A percentile compares a stretch with the other conserved stretches of the same genome.
phyloP scores from a whole-genome alignment of 2,797 vertebrate genomes.

The Sebastes hubbsi region DNA sequence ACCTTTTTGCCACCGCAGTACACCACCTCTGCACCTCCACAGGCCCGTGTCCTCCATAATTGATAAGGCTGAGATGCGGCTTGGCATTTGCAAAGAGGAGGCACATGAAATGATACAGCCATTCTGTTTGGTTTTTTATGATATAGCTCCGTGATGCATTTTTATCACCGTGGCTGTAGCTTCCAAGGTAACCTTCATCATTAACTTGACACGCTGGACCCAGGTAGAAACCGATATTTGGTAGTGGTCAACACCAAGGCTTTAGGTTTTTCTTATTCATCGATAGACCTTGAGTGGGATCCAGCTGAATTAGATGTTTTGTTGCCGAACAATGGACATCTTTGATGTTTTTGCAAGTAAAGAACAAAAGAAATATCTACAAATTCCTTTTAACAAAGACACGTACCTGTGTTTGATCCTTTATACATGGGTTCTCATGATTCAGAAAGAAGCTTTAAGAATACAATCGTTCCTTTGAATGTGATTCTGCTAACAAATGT shows the following conservation, averaged over 20 bases:
- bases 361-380: neutral
- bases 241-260: constrained; percentile 25
- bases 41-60: constrained; percentile 72
- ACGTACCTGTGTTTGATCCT: neutral
- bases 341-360: neutral
- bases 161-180: constrained; percentile 55
- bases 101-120: constrained; percentile 63
- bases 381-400: neutral
- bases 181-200: constrained; percentile 74
- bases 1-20: constrained; percentile 49
- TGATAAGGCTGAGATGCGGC: constrained; percentile 71
- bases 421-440: neutral
- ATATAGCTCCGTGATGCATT: constrained; percentile 53
- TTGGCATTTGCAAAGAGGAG: constrained; percentile 74
- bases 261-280: constrained; percentile 20
- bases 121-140: constrained; percentile 69
- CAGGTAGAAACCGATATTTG: constrained; percentile 34
- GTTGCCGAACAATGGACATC: neutral
- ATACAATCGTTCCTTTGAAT: neutral
- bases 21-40: constrained; percentile 51
- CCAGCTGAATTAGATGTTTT: neutral
- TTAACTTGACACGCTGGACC: constrained; percentile 53
- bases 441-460: neutral
- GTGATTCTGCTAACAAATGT: neutral
- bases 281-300: neutral